Conservation (phyloP, 2,113 vertebrate genomes). For the Carettochelys insculpta region DNA sequence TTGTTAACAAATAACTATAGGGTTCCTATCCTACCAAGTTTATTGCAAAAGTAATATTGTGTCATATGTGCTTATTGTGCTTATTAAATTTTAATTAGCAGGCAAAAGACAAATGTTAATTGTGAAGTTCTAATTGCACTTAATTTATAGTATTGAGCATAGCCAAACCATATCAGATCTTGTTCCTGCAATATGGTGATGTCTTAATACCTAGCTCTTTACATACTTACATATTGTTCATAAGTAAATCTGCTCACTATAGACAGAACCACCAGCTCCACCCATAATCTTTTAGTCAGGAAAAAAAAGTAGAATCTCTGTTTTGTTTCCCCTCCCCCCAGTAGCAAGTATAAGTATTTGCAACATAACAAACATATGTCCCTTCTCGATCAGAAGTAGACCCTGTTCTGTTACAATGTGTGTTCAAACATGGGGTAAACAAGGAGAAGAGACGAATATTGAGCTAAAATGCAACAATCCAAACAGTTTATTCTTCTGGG, state of each 20-base stretch:
- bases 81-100: conserved; percentile 47
- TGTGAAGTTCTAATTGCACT: conserved; percentile 51
- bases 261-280: background rate
- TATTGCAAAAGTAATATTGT: conserved; percentile 45
- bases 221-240: background rate
- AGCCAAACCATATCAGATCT: conserved; percentile 17
- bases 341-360: conserved; percentile 33
- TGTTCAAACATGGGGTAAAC: conserved; percentile 20
- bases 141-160: conserved; percentile 41
- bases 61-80: conserved; percentile 27
- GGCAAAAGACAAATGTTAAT: conserved; percentile 66
- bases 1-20: conserved; percentile 59
- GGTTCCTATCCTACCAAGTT: conserved; percentile 59
- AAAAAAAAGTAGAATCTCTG: background rate
- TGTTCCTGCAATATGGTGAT: conserved; percentile 25
- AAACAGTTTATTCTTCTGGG: background rate
- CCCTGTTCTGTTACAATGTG: conserved; percentile 14
- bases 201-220: background rate
- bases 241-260: conserved; percentile 22
- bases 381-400: conserved; percentile 39
- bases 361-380: conserved; percentile 5
- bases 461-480: background rate
- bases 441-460: conserved; percentile 23
- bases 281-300: conserved; percentile 23
- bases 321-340: background rate